A percentile compares a stretch with the other conserved stretches of the same genome.
phyloP scores from a whole-genome alignment of 1,140 invertebrate genomes.

The Tenebrio molitor region DNA sequence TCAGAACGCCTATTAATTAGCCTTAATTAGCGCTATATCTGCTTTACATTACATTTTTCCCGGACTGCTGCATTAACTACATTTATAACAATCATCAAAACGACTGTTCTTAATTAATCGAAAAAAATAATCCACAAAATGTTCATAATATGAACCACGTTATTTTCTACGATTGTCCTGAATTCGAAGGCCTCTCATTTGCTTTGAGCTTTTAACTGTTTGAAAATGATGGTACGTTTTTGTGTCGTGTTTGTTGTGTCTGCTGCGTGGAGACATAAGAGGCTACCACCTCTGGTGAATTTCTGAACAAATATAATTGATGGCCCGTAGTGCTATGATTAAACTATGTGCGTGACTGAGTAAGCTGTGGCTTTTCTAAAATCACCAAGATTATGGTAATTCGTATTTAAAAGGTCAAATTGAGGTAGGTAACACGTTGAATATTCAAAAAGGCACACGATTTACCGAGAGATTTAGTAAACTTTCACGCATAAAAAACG shows the following conservation, averaged over 20 bases:
- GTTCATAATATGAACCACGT: too few species aligned
- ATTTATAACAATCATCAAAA: too few species aligned
- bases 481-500: conserved; percentile 25
- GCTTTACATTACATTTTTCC: too few species aligned
- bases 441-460: conserved; percentile 16
- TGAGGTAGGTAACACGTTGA: conserved; percentile 26
- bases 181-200: too few species aligned
- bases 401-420: conserved; percentile 24
- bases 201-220: too few species aligned
- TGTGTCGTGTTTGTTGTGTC: too few species aligned
- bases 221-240: too few species aligned
- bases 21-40: too few species aligned
- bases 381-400: conserved; percentile 28
- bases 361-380: conserved; percentile 16
- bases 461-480: conserved; percentile 13
- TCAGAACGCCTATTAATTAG: background rate
- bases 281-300: background rate
- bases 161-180: too few species aligned
- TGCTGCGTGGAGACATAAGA: background rate
- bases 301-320: conserved; percentile 18
- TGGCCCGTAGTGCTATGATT: conserved; percentile 18
- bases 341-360: conserved; percentile 28
- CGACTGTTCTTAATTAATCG: too few species aligned
- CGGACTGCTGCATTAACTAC: too few species aligned
- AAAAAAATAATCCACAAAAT: too few species aligned